These are phyloP conservation scores for Cottoperca gobio DNA, from an alignment of 2,797 vertebrate species.

Conservation along the genomic window DNA sequence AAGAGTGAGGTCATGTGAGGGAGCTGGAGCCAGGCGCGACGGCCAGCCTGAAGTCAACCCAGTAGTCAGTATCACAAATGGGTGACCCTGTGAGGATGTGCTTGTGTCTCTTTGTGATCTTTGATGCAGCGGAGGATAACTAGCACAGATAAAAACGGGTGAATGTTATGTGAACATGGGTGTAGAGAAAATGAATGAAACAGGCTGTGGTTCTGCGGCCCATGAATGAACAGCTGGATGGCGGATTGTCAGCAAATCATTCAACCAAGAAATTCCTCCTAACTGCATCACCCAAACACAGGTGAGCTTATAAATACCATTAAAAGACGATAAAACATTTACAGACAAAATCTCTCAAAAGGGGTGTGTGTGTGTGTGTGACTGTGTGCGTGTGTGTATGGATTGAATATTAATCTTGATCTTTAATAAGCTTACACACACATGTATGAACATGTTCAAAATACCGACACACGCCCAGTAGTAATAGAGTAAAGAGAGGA, in stretches of 20 bases:
- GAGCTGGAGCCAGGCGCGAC: conserved; percentile 76
- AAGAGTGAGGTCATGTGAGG: conserved; percentile 80
- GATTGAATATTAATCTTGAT: not conserved
- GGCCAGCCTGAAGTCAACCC: conserved; percentile 57
- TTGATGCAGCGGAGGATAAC: conserved; percentile 9
- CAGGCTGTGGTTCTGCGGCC: not conserved
- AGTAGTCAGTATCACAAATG: conserved; percentile 32
- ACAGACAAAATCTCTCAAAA: not conserved
- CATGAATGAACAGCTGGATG: conserved; percentile 32
- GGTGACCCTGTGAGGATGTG: conserved; percentile 17
- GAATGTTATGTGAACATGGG: not conserved
- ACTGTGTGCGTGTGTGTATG: not conserved
- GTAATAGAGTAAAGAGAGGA: not conserved
- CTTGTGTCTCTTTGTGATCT: conserved; percentile 23
- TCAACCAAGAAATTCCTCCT: conserved; percentile 17
- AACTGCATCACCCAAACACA: conserved; percentile 12
- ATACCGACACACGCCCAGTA: not conserved
- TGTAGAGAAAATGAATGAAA: conserved; percentile 10
- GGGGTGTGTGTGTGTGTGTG: not conserved
- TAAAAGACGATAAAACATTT: not conserved
- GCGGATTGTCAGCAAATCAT: conserved; percentile 9
- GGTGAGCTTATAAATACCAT: not conserved
- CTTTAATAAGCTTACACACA: not conserved
- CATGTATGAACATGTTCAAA: conserved; percentile 9
- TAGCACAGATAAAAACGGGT: not conserved